phyloP scores from a whole-genome alignment of 2,888 invertebrate genomes.

The Dynastes maya region DNA sequence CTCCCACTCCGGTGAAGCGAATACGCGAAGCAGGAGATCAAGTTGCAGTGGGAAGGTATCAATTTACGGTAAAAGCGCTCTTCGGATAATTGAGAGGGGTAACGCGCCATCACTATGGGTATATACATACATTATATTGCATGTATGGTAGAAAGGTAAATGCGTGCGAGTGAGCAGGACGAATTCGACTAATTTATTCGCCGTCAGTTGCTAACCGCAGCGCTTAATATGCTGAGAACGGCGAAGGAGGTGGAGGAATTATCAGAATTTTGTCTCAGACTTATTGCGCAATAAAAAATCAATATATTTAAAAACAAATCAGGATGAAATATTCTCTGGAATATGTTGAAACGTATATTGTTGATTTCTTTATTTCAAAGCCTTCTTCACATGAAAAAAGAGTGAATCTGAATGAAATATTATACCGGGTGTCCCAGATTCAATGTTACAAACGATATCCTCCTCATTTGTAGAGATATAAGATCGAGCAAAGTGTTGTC shows the following conservation, averaged over 20 bases:
- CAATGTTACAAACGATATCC: too few relatives aligned
- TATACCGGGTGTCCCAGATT: too few relatives aligned
- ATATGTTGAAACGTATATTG: too few relatives aligned
- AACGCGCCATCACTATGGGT: not conserved
- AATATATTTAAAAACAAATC: not conserved
- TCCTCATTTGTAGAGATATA: too few relatives aligned
- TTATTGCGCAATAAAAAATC: not conserved
- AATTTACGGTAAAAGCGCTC: too few relatives aligned
- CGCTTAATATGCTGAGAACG: not conserved
- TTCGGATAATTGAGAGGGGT: not conserved
- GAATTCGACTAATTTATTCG: slow-evolving; percentile 1
- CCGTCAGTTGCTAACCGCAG: not conserved
- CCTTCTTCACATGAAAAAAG: too few relatives aligned
- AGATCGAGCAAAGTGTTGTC: too few relatives aligned
- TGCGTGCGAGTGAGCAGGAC: not conserved
- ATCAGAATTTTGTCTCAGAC: not conserved
- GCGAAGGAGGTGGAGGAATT: not conserved
- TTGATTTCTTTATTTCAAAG: too few relatives aligned
- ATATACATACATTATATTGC: too few relatives aligned
- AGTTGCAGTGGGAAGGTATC: too few relatives aligned
- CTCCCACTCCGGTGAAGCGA: not conserved
- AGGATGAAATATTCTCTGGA: too few relatives aligned
- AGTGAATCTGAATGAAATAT: too few relatives aligned
- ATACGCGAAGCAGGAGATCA: not conserved
- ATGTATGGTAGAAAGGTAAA: not conserved